A percentile compares a stretch with the other conserved stretches of the same genome.
These are phyloP conservation scores for Drosophila mettleri DNA, from an alignment of 2,888 invertebrate species.

Conservation along the genomic window DNA sequence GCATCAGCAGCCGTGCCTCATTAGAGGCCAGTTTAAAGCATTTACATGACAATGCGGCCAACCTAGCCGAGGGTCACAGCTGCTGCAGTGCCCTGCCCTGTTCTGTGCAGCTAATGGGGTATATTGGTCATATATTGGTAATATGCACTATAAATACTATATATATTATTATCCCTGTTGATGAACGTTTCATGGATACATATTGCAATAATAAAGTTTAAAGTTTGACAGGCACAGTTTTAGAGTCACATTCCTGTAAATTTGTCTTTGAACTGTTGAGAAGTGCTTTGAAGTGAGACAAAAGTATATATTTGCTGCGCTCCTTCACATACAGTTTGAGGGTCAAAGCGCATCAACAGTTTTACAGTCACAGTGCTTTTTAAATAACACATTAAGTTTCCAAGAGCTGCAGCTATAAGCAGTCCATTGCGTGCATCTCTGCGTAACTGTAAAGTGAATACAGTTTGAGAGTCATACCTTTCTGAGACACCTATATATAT, in stretches of 20 bases:
- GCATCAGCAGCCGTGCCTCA: conserved; percentile 45
- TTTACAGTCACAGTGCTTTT: not conserved
- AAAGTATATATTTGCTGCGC: not conserved
- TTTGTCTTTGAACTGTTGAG: not conserved
- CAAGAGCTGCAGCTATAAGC: no score
- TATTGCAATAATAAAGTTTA: no score
- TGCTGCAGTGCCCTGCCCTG: not conserved
- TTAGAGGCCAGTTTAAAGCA: conserved; percentile 65
- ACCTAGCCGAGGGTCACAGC: conserved; percentile 7
- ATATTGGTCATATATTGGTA: not conserved
- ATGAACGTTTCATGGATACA: no score
- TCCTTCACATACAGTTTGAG: not conserved
- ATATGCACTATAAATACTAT: no score
- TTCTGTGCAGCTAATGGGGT: not conserved
- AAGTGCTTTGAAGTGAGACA: not conserved
- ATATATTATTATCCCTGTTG: no score
- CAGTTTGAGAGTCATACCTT: not conserved
- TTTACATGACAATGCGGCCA: conserved; percentile 57
- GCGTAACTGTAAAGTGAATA: not conserved
- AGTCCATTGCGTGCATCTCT: not conserved
- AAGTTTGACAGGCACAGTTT: not conserved
- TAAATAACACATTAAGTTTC: not conserved
- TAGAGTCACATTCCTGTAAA: not conserved
- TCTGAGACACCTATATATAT: no score
- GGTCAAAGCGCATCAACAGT: not conserved